Base-by-base conservation (phyloP, 2,888 invertebrate species). In the Oligia strigilis region DNA sequence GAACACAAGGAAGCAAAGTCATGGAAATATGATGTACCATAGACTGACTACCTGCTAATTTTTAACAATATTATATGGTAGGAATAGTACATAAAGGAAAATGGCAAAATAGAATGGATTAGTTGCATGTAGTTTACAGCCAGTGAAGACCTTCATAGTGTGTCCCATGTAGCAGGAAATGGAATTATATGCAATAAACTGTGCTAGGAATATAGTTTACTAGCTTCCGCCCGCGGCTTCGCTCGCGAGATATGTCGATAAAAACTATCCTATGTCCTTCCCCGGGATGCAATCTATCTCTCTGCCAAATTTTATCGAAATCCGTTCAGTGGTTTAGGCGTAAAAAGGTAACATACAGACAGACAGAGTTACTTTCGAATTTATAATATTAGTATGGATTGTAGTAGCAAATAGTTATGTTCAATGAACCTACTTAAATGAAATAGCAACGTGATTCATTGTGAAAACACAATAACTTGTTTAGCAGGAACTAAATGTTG, bases 371-470 rank as follows among this genome's bases (percentile, higher is more conserved):
- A 29, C 29, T 29, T 29, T 29, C 29, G 29, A 29, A 29, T 29
- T 29, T 29, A 29, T 29, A 29, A 29, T 29, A 29, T 29, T 29
- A 29, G 29, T 29, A 29, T 1, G 29, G 29, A 29, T 67, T 67
- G 43, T 43, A 67, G 2, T 2, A 23, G n/a, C 9, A 52, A 46
- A 36, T 29, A 8, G 13, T 11, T 43, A 49, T 58, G 23, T 29
- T 46, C 60, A 65, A 14, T 49, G 40, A 19, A 58, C 76, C 82
- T 81, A 69, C 23, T 14, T 4, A 64, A 72, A 64, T 65, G 2
- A 67, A 72, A 81, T 67, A 81, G 81, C 72, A 82, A 81, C 36
- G 4, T 36, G 58, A 58, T 46, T 40, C 11, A 49, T 40, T 72
- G 4, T 9, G 29, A 11, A 23, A 69, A 58, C 36, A 19, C 0